Evolutionary conservation across 1,140 invertebrate species (phyloP), one percentile per base, ranked within the genome.

Genomic region (Aricia agestis): DNA sequence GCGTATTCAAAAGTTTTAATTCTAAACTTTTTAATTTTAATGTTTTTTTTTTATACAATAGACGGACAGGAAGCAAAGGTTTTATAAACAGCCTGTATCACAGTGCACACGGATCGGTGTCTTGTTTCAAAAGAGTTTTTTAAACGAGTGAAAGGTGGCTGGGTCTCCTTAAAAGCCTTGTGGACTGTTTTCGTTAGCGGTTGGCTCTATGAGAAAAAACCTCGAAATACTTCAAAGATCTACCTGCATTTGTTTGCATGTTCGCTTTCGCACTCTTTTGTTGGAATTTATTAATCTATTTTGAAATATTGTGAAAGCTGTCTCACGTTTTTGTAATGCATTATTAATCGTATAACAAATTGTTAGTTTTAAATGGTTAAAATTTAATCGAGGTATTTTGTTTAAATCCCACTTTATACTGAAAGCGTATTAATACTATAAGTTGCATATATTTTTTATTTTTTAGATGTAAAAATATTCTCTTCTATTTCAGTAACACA

Each of bases 141-240:
- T 75, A 73, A 79, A 76, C 77, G 71, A 80, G 84, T 84, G 83
- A 87, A 87, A 89, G 81, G 84, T 78, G 75, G 75, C 79, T 79
- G 78, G 77, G 77, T 83, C 81, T 82, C 83, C 82, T 87, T 86
- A 84, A 88, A 86, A 85, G 79, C 82, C 80, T 86, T 87, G 82
- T 84, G 78, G 83, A 80, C 77, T 81, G 75, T 83, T 78, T 82
- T 83, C 74, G 84, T 86, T 88, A 88, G 81, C 82, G 71, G 77
- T 70, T 72, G 72, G 67, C 71, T 77, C 75, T 80, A 76, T 80
- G 74, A 74, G 74, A 75, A 83, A 79, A 77, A 74, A 67, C 71
- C 52, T 71, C 15, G 67, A 74, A 76, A 36, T 69, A 57, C 32
- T 59, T 57, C 52, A 69, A 69, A 19, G 31, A 17, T 41, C 61